Percentiles rank a stretch among this genome's conserved stretches.
These are phyloP conservation scores for Lasioglossum marginatum DNA, from an alignment of 2,888 invertebrate species.

Conservation along the genomic window DNA sequence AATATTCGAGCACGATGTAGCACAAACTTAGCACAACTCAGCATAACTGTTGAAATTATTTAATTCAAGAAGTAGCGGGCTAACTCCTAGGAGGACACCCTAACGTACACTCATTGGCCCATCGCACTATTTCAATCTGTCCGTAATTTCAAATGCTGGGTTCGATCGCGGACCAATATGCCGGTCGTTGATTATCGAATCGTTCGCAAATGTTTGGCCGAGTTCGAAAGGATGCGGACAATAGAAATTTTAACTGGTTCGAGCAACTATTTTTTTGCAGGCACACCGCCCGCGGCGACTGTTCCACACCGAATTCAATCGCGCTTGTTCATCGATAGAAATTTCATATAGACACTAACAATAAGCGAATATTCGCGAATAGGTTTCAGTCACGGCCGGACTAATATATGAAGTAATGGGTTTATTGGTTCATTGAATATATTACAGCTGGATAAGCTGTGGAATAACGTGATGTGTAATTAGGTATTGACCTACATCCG, in stretches of 20 bases:
- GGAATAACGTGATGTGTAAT: background rate
- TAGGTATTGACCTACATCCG: background rate
- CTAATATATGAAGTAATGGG: conserved; percentile 1
- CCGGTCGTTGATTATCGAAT: background rate
- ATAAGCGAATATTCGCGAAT: background rate
- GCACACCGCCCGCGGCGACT: background rate
- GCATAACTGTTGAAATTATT: too few relatives aligned
- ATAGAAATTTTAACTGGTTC: background rate
- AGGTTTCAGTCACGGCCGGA: background rate
- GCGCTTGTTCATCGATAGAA: background rate
- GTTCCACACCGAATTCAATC: background rate
- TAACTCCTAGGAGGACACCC: too few relatives aligned
- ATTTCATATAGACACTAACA: background rate
- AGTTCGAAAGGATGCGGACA: background rate
- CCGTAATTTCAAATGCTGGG: background rate
- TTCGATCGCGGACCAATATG: background rate
- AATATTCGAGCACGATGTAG: too few relatives aligned
- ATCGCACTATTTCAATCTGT: background rate
- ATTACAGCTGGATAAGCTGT: conserved; percentile 7
- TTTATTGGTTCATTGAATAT: conserved; percentile 6
- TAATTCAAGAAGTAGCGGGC: too few relatives aligned
- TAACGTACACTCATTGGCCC: too few relatives aligned
- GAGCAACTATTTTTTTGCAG: background rate
- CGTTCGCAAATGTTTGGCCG: background rate
- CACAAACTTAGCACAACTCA: too few relatives aligned